Base-by-base conservation (phyloP, 2,888 invertebrate genomes). In the Agonopterix arenella region DNA sequence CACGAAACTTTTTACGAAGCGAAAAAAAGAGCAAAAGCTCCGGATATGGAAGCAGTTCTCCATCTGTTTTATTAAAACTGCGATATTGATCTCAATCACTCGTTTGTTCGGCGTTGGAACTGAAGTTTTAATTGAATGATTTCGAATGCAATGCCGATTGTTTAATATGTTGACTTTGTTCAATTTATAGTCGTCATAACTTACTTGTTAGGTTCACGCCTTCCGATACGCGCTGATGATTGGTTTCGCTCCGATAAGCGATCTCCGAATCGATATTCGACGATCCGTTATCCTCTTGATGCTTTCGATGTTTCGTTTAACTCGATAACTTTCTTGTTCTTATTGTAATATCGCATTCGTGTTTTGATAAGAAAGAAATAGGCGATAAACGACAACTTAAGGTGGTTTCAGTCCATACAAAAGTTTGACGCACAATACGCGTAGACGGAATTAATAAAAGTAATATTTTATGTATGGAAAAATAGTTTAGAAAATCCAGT, bases 51-150 rank as follows among this genome's bases (percentile, higher is more conserved):
- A 73, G 75, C 71, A 73, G 76, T 77, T 77, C 76, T 69, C 79
- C 82, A 76, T 78, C 83, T 85, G 85, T 81, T 85, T 85, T 84
- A 85, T 86, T 85, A 85, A 85, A 85, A 80, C 76, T 73, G 76
- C 74, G 84, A 86, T 85, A 84, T 79, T 73, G 80, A 85, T 86
- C 84, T 80, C 73, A 64, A 73, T 70, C 67, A 68, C 59, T 4
- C 63, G 69, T 73, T 78, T 69, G 64, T 74, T 68, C 57, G 58
- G 62, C 59, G 58, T 40, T 48, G 47, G 18, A 11, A 49, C 40
- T 45, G 49, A 63, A 60, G 61, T 64, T 77, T 78, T 80, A 81
- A 82, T 82, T 82, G 78, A 82, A 82, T 78, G 70, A 78, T 72
- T 69, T 69, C 66, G 69, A 71, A 73, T 70, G 69, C 72, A 71